Evolutionary conservation across 2,888 invertebrate species (phyloP).

Genomic region (Leucophora obtusa): DNA sequence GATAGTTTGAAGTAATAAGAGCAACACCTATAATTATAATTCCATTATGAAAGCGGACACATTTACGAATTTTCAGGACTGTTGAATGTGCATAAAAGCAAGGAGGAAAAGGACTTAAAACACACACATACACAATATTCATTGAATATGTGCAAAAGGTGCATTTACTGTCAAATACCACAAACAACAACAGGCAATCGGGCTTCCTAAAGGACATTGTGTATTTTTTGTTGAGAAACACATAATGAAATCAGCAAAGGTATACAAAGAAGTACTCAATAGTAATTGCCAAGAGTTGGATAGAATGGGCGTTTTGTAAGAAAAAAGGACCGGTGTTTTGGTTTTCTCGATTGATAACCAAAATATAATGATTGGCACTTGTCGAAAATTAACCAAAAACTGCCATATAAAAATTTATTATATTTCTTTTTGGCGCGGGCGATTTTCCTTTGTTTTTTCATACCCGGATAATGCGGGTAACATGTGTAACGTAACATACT

Average conservation of each 20-base stretch:
- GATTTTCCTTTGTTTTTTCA: constrained; percentile 25
- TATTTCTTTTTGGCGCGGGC: constrained; percentile 59
- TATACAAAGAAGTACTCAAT: constrained; percentile 33
- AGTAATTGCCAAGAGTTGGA: constrained; percentile 59
- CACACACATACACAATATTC: constrained; percentile 28
- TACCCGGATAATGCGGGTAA: constrained; percentile 56
- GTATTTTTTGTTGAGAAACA: background rate
- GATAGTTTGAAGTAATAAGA: constrained; percentile 65
- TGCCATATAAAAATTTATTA: constrained; percentile 13
- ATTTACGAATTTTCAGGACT: constrained; percentile 43
- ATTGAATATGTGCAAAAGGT: constrained; percentile 46
- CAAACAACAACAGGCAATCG: constrained; percentile 27
- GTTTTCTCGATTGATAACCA: constrained; percentile 52
- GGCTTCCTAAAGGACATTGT: constrained; percentile 22
- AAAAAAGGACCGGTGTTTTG: constrained; percentile 58
- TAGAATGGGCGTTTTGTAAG: constrained; percentile 53
- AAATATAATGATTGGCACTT: constrained; percentile 61
- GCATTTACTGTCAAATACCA: constrained; percentile 41
- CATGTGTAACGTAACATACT: background rate
- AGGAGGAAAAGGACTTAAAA: constrained; percentile 33
- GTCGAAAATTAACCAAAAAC: constrained; percentile 34
- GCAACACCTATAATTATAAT: constrained; percentile 76
- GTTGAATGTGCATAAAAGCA: constrained; percentile 17
- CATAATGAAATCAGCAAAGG: constrained; percentile 54
- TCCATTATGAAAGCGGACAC: constrained; percentile 71